Base-by-base conservation (phyloP, 2,888 invertebrate genomes). In the Campoletis raptor region DNA sequence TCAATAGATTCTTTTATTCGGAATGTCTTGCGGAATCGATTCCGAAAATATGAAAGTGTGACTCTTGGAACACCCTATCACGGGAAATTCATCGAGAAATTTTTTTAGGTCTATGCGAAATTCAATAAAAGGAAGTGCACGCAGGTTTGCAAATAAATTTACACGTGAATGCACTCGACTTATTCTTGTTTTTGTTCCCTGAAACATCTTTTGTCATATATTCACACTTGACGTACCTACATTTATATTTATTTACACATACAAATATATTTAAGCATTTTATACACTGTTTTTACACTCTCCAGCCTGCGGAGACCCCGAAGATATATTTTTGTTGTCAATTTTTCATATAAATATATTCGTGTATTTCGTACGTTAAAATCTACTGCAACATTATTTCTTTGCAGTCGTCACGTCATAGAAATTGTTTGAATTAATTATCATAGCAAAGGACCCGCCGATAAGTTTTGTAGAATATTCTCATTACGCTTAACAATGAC, bases 221-320 rank as follows among this genome's bases (percentile, higher is more conserved):
- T 70, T 45, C 70, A 45, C 70, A 70, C 45, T 70, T 67, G n/a
- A 45, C 30, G 21, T 45, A 45, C 42, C 24, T 42, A 70, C 37
- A 67, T 45, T 70, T 61, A 61, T 24, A 21, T 45, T 70, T 40
- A 70, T 70, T 70, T 57, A 74, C 74, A 74, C 42, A 74, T 57
- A 57, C 42, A 70, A 70, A 70, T 45, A 70, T 70, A 70, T 70
- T 70, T 45, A 12, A 24, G 0, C n/a, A 45, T 45, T 45, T 70
- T 42, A 45, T 61, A 61, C 42, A 70, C 40, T 42, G 70, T 45
- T 40, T 70, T 45, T 61, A 61, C 61, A 66, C 21, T 40, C 70
- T 70, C 64, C 69, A 85, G 52, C 81, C 81, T 70, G 81, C 69
- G 80, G 70, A 85, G 70, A 52, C 24, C 12, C 15, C 18, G 52